Evolutionary conservation across 2,113 vertebrate species (phyloP).

Genomic region (Tympanuchus pallidicinctus): DNA sequence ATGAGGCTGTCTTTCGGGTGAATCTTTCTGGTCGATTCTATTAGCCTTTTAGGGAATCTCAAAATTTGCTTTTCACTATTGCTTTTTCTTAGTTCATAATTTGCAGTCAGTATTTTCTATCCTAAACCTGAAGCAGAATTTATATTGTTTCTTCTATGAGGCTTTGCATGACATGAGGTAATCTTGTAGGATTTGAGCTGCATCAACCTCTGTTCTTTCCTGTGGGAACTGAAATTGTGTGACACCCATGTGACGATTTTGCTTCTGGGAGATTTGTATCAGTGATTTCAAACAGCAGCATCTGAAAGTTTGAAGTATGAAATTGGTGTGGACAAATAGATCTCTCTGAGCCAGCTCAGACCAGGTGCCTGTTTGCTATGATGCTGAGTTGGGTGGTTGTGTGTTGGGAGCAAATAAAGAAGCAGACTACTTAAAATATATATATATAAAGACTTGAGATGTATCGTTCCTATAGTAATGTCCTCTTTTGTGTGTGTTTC

Average conservation of each 20-base stretch:
- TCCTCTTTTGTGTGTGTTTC: neutral
- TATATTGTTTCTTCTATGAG: fast-evolving
- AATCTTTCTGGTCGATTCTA: fast-evolving
- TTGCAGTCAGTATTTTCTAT: neutral
- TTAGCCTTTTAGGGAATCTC: neutral
- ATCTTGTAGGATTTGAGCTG: neutral
- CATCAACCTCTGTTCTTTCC: neutral
- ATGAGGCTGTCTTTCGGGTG: neutral
- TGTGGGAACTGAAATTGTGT: neutral
- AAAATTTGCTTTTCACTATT: neutral
- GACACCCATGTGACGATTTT: neutral
- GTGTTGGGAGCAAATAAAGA: neutral
- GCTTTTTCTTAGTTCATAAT: neutral
- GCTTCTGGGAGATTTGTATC: neutral
- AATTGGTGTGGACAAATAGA: fast-evolving
- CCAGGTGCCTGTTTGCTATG: fast-evolving
- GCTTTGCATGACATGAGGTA: fast-evolving
- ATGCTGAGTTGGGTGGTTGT: fast-evolving
- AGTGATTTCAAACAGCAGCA: neutral
- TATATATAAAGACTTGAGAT: too few relatives aligned
- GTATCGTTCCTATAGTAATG: neutral
- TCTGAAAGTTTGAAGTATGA: neutral
- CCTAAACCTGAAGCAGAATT: too few relatives aligned
- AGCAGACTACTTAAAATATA: too few relatives aligned
- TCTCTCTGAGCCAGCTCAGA: neutral